Evolutionary conservation across 2,888 invertebrate species (phyloP).

Genomic region (Isoperla grammatica): DNA sequence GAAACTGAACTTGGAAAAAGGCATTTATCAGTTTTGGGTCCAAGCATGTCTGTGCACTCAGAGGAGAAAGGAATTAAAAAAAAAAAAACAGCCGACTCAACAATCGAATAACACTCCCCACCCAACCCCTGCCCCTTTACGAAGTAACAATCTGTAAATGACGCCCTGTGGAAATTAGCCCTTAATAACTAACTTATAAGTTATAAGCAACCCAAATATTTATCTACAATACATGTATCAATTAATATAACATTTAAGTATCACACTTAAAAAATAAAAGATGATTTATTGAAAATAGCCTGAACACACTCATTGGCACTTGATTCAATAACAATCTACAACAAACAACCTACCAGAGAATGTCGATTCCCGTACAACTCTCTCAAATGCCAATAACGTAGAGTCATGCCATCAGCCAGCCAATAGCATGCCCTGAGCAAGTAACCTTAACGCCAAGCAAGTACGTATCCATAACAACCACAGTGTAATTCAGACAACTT

Average conservation of each 20-base stretch:
- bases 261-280: conserved; percentile 28
- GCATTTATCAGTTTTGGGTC: background rate
- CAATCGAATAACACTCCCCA: conserved; percentile 17
- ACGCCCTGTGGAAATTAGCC: conserved; percentile 13
- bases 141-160: conserved; percentile 17
- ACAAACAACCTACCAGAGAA: too few species aligned
- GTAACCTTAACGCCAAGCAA: too few species aligned
- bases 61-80: too few species aligned
- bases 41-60: conserved; percentile 9
- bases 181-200: conserved; percentile 16
- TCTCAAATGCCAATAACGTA: too few species aligned
- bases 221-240: conserved; percentile 26
- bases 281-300: conserved; percentile 22
- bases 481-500: conserved; percentile 18
- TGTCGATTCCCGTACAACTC: too few species aligned
- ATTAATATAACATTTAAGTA: conserved; percentile 25
- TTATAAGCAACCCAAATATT: conserved; percentile 25
- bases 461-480: background rate
- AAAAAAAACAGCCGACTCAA: conserved; percentile 8
- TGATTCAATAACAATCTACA: too few species aligned
- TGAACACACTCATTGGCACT: background rate
- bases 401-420: too few species aligned
- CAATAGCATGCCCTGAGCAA: too few species aligned
- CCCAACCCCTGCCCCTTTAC: conserved; percentile 24
- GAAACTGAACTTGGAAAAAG: background rate